Conservation (phyloP, 37 sponge, comb jelly and placozoan species). For the Ianthella basta region DNA sequence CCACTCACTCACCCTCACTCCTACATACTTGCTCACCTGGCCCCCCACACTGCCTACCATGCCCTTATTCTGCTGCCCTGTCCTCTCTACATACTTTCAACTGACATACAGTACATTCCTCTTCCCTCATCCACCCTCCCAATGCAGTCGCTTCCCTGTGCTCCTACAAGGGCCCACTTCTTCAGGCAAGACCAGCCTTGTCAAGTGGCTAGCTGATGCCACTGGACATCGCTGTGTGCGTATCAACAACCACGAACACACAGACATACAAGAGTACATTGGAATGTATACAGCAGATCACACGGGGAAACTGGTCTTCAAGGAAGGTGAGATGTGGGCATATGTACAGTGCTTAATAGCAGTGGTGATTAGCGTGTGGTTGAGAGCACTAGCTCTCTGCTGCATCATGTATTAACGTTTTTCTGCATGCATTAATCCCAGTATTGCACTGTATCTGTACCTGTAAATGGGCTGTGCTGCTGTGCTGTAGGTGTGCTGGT, state of each 20-base stretch:
- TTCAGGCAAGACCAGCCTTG: constrained; percentile 94
- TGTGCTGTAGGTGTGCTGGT: constrained; percentile 79
- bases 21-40: no score
- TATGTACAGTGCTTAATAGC: not conserved
- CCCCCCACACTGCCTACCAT: no score
- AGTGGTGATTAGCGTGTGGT: not conserved
- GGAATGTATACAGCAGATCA: constrained; percentile 85
- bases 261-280: constrained; percentile 98
- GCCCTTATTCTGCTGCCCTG: not conserved
- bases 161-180: constrained; percentile 97
- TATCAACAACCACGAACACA: constrained; percentile 99
- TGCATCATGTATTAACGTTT: no score
- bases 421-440: no score
- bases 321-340: constrained; percentile 75
- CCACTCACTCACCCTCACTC: no score
- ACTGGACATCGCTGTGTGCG: constrained; percentile 86
- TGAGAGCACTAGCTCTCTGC: not conserved
- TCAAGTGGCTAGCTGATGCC: constrained; percentile 79
- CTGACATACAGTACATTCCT: no score
- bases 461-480: not conserved
- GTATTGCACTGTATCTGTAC: not conserved
- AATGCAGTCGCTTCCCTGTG: constrained; percentile 71
- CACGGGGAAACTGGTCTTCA: constrained; percentile 88
- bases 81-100: not conserved
- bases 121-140: not conserved